Conservation (phyloP, 1,140 invertebrate genomes). For the Anadara kagoshimensis region DNA sequence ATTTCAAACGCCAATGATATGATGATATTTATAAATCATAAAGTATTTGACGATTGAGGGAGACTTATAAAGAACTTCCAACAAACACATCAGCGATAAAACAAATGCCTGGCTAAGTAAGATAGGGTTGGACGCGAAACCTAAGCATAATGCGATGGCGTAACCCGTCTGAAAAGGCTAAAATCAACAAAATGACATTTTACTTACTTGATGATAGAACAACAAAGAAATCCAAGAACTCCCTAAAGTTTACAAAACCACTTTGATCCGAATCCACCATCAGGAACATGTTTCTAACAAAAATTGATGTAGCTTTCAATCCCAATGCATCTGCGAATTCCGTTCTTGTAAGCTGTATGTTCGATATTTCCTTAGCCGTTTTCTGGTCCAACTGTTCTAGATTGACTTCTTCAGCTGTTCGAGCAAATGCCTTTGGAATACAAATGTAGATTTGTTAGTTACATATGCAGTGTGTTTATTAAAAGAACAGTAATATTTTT, state of each 20-base stretch:
- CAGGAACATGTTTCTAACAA: conserved; percentile 99
- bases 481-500: neutral
- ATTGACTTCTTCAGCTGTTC: conserved; percentile 11
- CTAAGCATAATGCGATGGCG: too few species aligned
- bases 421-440: conserved; percentile 41
- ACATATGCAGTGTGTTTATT: neutral
- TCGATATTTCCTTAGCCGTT: conserved; percentile 47
- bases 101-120: too few species aligned
- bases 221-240: conserved; percentile 97
- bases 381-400: conserved; percentile 33
- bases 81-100: too few species aligned
- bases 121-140: too few species aligned
- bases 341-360: conserved; percentile 70
- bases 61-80: too few species aligned
- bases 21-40: too few species aligned
- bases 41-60: too few species aligned
- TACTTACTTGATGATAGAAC: conserved; percentile 79
- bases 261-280: conserved; percentile 97
- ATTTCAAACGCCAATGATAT: too few species aligned
- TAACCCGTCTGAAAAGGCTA: too few species aligned
- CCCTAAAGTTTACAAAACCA: conserved; percentile 96
- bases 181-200: neutral
- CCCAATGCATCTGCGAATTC: conserved; percentile 98
- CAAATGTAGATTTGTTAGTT: too few species aligned
- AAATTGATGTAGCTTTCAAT: conserved; percentile 98